Percentiles rank a stretch among this genome's conserved stretches.
Conservation (phyloP, 2,888 invertebrate species). For the Harpalus rufipes region DNA sequence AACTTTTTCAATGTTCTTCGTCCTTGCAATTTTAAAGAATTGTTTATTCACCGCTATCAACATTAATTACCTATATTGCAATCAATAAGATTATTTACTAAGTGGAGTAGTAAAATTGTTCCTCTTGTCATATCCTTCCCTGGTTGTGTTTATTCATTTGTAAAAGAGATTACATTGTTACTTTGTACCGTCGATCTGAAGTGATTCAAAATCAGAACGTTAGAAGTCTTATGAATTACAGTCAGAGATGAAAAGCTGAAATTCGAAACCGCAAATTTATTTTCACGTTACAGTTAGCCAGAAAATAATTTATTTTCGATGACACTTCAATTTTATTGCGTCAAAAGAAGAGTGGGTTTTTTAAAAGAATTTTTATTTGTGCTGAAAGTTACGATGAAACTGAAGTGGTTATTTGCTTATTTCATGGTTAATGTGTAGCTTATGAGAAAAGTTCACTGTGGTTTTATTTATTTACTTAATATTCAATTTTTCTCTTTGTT, state of each 20-base stretch:
- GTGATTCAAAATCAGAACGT: not conserved
- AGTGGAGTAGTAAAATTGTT: too few species aligned
- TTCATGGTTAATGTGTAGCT: too few species aligned
- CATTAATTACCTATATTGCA: too few species aligned
- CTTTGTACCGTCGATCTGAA: slow-evolving; percentile 6
- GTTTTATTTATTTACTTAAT: too few species aligned
- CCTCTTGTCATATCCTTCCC: too few species aligned
- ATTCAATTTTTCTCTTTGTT: too few species aligned
- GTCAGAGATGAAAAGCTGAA: slow-evolving; percentile 31
- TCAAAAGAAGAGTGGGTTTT: not conserved
- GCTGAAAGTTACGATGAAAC: not conserved
- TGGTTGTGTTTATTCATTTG: not conserved
- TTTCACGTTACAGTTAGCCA: slow-evolving; percentile 22
- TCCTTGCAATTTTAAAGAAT: too few species aligned
- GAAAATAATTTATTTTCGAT: slow-evolving; percentile 40
- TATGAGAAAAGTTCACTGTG: too few species aligned
- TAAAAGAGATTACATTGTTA: slow-evolving; percentile 26
- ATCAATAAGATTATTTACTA: too few species aligned
- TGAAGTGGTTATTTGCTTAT: not conserved
- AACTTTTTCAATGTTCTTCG: too few species aligned
- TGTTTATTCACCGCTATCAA: too few species aligned
- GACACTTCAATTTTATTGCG: slow-evolving; percentile 30
- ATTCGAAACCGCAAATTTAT: slow-evolving; percentile 25
- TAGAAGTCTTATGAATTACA: slow-evolving; percentile 10
- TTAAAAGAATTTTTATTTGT: not conserved